Base-by-base conservation (phyloP, 2,888 invertebrate species). In the Diarsia brunnea region DNA sequence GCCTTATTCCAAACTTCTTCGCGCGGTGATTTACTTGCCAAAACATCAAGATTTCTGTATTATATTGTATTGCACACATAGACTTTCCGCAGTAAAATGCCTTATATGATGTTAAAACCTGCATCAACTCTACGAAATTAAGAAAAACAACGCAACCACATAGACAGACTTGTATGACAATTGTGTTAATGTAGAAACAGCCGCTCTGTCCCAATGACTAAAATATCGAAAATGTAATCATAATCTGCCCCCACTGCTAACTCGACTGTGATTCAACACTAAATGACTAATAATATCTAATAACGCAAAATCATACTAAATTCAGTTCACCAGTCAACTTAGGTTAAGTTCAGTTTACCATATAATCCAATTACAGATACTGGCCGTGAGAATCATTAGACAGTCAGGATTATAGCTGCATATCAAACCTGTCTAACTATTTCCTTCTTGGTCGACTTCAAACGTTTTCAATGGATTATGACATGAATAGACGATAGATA, bases 361-460 rank as follows among this genome's bases (percentile, higher is more conserved):
- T 70, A 43, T 83, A 83, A 83, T 83, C 83, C 85, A 83, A 85
- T 83, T 83, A 83, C 24, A 27, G 60, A 76, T 82, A 63, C 61
- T 69, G 73, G 69, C 78, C 83, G 82, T 85, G 83, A 73, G 83
- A 85, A 82, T 85, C 70, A 82, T 83, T 82, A 82, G 51, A 73
- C 65, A 63, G 82, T 68, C 77, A 85, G 73, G 82, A 82, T 82
- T 82, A 82, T 21, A 53, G 69, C 58, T 24, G 78, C 73, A 71
- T 83, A 85, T 82, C 85, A 85, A 78, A 83, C 85, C 67, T 85
- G 83, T 83, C 82, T 61, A 79, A 82, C 68, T 64, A 85, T 78
- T 83, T 83, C 83, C 83, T 83, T 73, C 83, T 83, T 85, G 70
- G 73, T 83, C 61, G 51, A 68, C 70, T 81, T 76, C 69, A 78